These are phyloP conservation scores for Geopemphigus sp. DNA, from an alignment of 1,140 invertebrate species.

Conservation along the genomic window DNA sequence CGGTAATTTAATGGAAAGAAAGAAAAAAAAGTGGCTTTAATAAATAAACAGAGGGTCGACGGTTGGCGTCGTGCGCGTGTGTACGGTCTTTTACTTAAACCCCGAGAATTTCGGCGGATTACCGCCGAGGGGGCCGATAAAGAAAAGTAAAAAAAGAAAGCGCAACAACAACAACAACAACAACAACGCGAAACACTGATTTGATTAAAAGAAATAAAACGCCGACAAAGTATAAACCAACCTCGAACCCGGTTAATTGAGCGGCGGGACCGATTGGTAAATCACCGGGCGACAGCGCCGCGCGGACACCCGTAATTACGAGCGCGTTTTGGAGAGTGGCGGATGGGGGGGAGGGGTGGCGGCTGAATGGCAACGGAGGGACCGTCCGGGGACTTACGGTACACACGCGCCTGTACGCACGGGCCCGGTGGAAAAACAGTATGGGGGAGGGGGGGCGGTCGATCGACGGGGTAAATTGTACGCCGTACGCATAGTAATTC, in stretches of 20 bases:
- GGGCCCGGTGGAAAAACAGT: not conserved
- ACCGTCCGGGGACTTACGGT: not conserved
- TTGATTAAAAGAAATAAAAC: slow-evolving; percentile 42
- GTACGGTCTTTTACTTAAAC: not conserved
- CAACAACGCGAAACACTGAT: slow-evolving; percentile 46
- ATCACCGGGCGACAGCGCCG: slow-evolving; percentile 31
- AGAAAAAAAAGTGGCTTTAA: slow-evolving; percentile 23
- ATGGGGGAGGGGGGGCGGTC: not conserved
- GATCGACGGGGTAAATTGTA: not conserved
- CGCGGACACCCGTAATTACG: slow-evolving; percentile 21
- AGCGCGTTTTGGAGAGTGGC: not conserved
- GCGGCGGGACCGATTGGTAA: slow-evolving; percentile 31
- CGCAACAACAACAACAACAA: no score
- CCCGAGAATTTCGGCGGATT: slow-evolving; percentile 20
- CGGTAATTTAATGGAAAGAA: slow-evolving; percentile 1
- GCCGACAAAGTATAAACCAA: not conserved
- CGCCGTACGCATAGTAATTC: slow-evolving; percentile 6
- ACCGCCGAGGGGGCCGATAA: slow-evolving; percentile 7
- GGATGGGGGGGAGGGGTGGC: not conserved
- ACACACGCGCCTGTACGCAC: not conserved
- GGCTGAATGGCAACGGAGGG: no score
- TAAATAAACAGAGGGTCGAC: slow-evolving; percentile 34
- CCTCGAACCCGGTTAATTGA: slow-evolving; percentile 28
- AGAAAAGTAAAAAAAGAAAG: slow-evolving; percentile 14
- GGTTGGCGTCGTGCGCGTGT: not conserved